Conservation (phyloP, 2,797 vertebrate species). For the Hirundo rustica region DNA sequence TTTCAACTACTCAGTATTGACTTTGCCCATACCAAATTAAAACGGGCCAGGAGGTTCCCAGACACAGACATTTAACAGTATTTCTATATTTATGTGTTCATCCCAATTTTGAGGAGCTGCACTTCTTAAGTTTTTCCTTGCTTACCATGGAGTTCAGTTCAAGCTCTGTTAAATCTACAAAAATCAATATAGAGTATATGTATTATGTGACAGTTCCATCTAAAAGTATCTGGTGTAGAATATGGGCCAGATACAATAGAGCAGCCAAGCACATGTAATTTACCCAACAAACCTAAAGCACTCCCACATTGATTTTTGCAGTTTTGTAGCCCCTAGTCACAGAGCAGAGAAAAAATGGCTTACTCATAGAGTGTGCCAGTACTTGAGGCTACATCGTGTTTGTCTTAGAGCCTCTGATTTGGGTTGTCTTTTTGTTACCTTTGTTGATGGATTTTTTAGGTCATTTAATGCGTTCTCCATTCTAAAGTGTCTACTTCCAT, state of each 20-base stretch:
- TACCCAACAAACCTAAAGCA: constrained; percentile 85
- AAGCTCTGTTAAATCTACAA: constrained; percentile 87
- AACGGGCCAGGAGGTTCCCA: constrained; percentile 32
- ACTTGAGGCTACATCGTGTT: constrained; percentile 85
- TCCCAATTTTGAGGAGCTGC: constrained; percentile 45
- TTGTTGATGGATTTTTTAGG: constrained; percentile 85
- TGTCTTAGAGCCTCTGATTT: constrained; percentile 84
- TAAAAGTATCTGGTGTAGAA: constrained; percentile 86
- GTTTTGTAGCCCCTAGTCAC: constrained; percentile 91
- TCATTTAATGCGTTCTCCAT: constrained; percentile 75
- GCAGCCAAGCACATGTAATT: constrained; percentile 89
- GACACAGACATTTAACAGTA: constrained; percentile 22
- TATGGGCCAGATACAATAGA: constrained; percentile 89
- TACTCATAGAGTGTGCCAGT: constrained; percentile 86
- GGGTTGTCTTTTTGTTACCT: constrained; percentile 79
- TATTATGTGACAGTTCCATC: constrained; percentile 86
- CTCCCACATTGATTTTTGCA: constrained; percentile 90
- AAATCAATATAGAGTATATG: constrained; percentile 88
- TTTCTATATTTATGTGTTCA: constrained; percentile 18
- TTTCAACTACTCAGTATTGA: not conserved
- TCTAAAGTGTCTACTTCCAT: constrained; percentile 48
- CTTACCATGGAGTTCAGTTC: constrained; percentile 66
- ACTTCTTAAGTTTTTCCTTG: constrained; percentile 67
- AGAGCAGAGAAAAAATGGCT: constrained; percentile 82
- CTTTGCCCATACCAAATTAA: constrained; percentile 9